Evolutionary conservation across 1,140 invertebrate species (phyloP), one percentile per base, ranked within the genome.

Genomic region (Lethrus apterus): DNA sequence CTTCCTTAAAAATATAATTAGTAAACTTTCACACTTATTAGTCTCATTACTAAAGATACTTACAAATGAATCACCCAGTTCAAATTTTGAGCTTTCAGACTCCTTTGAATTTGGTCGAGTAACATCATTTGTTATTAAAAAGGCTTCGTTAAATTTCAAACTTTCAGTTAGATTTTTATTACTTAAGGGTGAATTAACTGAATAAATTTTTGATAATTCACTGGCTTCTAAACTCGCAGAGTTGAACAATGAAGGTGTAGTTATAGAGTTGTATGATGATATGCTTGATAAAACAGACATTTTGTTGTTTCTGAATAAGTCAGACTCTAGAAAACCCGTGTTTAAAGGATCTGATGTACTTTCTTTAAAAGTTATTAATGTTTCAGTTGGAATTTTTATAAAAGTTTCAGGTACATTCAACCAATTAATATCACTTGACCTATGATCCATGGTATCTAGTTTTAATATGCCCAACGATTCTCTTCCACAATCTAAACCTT

Each of bases 401-500:
- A 18, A 13, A 21, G 24, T 21, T 21, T 38, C 35, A 38, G 35
- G 35, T 38, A 38, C 35, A 38, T 19, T 38, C 7, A 23, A 19
- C 35, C 35, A 38, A 32, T 44, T 44, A 15, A 29, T 10, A 44
- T 44, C 14, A 33, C 34, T 35, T 32, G 33, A 31, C 34, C 41
- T 45, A 29, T 33, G 21, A 40, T 48, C 42, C n/a, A 44, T 2
- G 14, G 32, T 30, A 29, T 52, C 38, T 26, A 52, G 11, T 11
- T 52, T 42, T 23, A 52, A 14, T 20, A 52, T 48, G 5, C 50
- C 50, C 23, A 52, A 40, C 9, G 50, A 52, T 33, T 52, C 50
- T 20, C 42, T 13, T 0, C 45, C 50, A 17, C 9, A 47, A 38
- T 51, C 18, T n/a, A n/a, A n/a, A n/a, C n/a, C n/a, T n/a, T n/a